Evolutionary conservation across 1,140 invertebrate genomes (phyloP), one percentile per base, ranked within the genome.

Genomic region (Drosophila ananassae): DNA sequence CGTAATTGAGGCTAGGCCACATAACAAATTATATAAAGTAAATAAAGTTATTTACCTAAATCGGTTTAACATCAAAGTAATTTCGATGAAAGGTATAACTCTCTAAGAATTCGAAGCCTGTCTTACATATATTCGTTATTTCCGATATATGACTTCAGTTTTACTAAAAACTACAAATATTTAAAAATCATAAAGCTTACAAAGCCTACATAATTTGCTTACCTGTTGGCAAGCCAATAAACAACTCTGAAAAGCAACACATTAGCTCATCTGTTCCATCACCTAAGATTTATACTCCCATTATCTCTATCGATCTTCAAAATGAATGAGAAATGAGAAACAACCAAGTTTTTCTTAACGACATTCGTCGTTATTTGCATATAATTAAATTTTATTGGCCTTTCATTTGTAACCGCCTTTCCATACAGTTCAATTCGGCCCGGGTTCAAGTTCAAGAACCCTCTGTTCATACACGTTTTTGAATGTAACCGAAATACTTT

Each of bases 301-400:
- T 57, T 67, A 69, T 67, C 60, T 64, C 21, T 24, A 47, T 47
- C 9, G 41, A 69, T 69, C 51, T 68, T 39, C 48, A 44, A 25
- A 69, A 69, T 69, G 56, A 69, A 56, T 34, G 64, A 10, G 48
- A 25, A 69, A 56, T 34, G 64, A 10, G 48, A 25, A 53, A 47
- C 13, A 32, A 30, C 37, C 32, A 50, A 47, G 10, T 39, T 69
- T 69, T 68, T 28, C 66, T 47, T 56, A 48, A 50, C 41, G 51
- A 69, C 46, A 68, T 32, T 56, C 41, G 13, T 67, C 41, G 37
- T 37, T 55, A 68, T 69, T 68, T 55, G 50, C 66, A 56, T 69
- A 50, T 69, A 68, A 68, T 68, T 68, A 68, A 68, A 37, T 56
- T 68, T 69, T 68, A 56, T 68, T 69, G 63, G 41, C 28, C 22